Base-by-base conservation (phyloP, 2,888 invertebrate genomes). In the Agrenia bidenticulata region DNA sequence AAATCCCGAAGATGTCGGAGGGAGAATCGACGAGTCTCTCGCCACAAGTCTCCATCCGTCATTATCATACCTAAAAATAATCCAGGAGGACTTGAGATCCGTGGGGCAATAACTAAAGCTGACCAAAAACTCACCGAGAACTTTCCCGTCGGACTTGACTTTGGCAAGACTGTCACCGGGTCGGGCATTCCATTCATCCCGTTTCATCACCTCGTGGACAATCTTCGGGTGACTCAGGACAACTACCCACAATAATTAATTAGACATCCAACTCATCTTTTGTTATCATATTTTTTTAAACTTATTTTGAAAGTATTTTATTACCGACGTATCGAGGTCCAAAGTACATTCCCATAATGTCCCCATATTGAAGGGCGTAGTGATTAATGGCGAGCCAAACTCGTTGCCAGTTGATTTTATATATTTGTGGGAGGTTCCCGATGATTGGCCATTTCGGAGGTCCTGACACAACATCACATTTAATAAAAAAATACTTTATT, bases 381-480 rank as follows among this genome's bases (percentile, higher is more conserved):
- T 68, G 57, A 27, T 71, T 57, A 51, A 71, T 63, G 1, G 71
- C 60, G 32, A 63, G 57, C 71, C 71, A 71, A 17, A 71, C 71
- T 15, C 68, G 58, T 15, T 24, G 17, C 71, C 71, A 71, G 51
- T 71, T 71, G 11, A 71, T 64, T 49, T 63, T 51, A 2, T 66
- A 68, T 32, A 71, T 71, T 61, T 71, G 71, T 1, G 68, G 68
- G n/a, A 71, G 61, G 27, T 71, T 71, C 24, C 71, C 71, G 26
- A 71, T 50, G n/a, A 71, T 51, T 1, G 63, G 63, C 64, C 64
- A 68, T 63, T 61, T 64, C 27, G 64, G 66, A 9, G 71, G 71
- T 42, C 71, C 71, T 71, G 26, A 15, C 15, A 11, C 39, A 39
- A 39, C 39, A 39, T 15, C 7, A 15, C 39, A 39, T 39, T 39